A percentile compares a stretch with the other conserved stretches of the same genome.
Evolutionary conservation across 2,113 vertebrate genomes (phyloP).

Genomic region (Brachypodius melanocephalos): DNA sequence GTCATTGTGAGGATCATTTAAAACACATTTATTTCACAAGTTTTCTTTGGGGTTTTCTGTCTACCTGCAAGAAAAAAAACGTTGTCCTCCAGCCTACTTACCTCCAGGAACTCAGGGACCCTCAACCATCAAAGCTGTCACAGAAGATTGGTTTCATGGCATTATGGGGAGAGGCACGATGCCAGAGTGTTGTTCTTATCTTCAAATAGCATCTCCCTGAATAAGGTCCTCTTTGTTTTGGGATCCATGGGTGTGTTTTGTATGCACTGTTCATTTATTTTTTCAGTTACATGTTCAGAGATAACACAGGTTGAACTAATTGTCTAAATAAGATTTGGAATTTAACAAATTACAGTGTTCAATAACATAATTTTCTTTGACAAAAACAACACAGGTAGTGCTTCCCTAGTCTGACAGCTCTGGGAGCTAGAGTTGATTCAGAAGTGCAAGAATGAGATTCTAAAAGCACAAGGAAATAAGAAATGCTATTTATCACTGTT

Average conservation of each 20-base stretch:
- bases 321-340: conserved; percentile 42
- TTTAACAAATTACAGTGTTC: conserved; percentile 24
- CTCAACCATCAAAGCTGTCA: conserved; percentile 10
- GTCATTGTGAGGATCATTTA: neutral
- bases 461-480: conserved; percentile 9
- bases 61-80: neutral
- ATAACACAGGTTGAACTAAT: conserved; percentile 34
- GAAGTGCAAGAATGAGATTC: conserved; percentile 24
- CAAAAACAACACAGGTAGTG: neutral
- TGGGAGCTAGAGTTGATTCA: neutral
- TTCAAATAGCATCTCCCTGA: conserved; percentile 5
- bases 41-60: neutral
- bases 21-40: neutral
- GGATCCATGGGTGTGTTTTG: neutral
- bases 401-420: neutral
- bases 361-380: conserved; percentile 17
- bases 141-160: neutral
- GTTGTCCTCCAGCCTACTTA: neutral
- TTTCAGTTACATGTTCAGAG: conserved; percentile 19
- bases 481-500: conserved; percentile 48
- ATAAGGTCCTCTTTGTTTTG: conserved; percentile 38
- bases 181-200: neutral
- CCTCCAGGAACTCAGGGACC: neutral
- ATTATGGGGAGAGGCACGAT: neutral
- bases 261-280: neutral